These are phyloP conservation scores for Busseola fusca DNA, from an alignment of 2,888 invertebrate genomes.

Conservation along the genomic window DNA sequence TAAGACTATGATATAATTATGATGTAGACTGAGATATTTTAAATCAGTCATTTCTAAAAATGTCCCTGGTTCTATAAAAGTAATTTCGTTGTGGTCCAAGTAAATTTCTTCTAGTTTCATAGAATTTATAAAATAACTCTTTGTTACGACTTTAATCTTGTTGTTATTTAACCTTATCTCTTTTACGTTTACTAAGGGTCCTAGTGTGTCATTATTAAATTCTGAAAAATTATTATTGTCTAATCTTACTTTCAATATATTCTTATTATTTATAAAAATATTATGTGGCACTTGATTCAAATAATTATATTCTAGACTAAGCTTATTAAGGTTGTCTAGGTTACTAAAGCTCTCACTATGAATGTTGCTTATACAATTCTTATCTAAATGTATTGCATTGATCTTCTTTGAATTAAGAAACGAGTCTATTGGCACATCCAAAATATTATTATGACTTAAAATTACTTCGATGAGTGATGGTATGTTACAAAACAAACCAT, in stretches of 20 bases:
- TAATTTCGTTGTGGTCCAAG: slow-evolving; percentile 95
- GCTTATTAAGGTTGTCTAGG: slow-evolving; percentile 92
- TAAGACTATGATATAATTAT: slow-evolving; percentile 93
- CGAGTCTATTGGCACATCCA: slow-evolving; percentile 95
- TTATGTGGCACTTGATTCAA: slow-evolving; percentile 94
- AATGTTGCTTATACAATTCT: slow-evolving; percentile 95
- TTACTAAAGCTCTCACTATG: slow-evolving; percentile 94
- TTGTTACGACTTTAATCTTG: slow-evolving; percentile 92
- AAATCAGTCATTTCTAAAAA: slow-evolving; percentile 92
- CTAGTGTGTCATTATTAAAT: slow-evolving; percentile 94
- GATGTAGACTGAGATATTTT: slow-evolving; percentile 95
- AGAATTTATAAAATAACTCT: slow-evolving; percentile 93
- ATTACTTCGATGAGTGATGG: slow-evolving; percentile 94
- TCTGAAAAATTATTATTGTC: slow-evolving; percentile 95
- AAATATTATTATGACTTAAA: slow-evolving; percentile 96
- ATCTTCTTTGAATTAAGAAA: slow-evolving; percentile 94
- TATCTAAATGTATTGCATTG: slow-evolving; percentile 94
- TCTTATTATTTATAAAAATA: slow-evolving; percentile 93
- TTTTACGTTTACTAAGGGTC: slow-evolving; percentile 91
- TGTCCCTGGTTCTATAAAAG: slow-evolving; percentile 93
- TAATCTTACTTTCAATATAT: slow-evolving; percentile 93
- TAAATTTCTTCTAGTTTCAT: slow-evolving; percentile 94
- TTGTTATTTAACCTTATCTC: slow-evolving; percentile 96
- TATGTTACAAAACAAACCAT: slow-evolving; percentile 94
- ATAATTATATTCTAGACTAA: slow-evolving; percentile 96